Evolutionary conservation across 2,797 vertebrate genomes (phyloP), one percentile per base, ranked within the genome.

Genomic region (Chelonia mydas): DNA sequence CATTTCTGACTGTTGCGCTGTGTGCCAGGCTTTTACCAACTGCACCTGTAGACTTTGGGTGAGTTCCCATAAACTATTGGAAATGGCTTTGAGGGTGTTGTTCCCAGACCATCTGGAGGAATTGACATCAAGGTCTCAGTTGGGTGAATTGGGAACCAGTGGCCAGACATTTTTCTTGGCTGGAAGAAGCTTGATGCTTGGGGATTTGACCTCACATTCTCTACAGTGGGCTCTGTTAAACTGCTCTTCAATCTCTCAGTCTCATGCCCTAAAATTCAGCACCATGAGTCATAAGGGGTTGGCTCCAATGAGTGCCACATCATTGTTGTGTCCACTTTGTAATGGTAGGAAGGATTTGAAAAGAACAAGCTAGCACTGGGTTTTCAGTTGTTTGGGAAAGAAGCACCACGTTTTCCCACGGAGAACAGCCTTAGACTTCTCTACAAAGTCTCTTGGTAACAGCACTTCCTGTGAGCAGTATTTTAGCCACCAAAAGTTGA

Each of bases 131-230:
- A 68, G 72, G 51, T 57, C 79, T 76, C 83, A 41, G 19, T 41
- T 41, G 76, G 50, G 41, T 55, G 74, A 59, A 27, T 7, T 61
- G 28, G 19, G 12, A 78, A 10, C 5, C 28, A 3, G 1, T 2
- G 2, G 1, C 1, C 11, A 2, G 0, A 0, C 9, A 28, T 45
- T 23, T 81, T 28, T 82, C 61, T 81, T 55, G 37, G 7, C 51
- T 91, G 83, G 80, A 82, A 51, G 51, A 61, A 33, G 31, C 19
- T 25, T 31, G 68, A 55, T 21, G 1, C 72, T 13, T 2, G 51
- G 80, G 68, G n/a, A 51, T 88, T 93, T 90, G 50, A 51, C 83
- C 57, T 28, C 10, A 12, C 6, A 51, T 0, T n/a, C 33, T 65
- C 15, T 33, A 0, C 47, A 5, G 51, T 72, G 59, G 23, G 7